Evolutionary conservation across 2,113 vertebrate species (phyloP).

Genomic region (Trichomycterus rosablanca): DNA sequence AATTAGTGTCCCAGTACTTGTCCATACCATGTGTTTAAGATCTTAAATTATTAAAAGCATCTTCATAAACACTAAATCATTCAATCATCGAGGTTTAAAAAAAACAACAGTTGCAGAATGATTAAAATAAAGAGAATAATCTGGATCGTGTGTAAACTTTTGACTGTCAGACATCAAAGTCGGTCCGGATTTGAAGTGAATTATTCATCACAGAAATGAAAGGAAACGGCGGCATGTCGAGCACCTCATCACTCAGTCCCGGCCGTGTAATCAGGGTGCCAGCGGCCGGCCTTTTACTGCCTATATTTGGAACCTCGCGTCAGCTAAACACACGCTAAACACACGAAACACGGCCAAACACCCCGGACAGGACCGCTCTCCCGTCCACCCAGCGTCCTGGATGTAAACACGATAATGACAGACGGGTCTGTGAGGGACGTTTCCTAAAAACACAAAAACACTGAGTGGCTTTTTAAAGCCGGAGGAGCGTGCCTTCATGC

Average conservation of each 20-base stretch:
- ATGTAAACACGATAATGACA: constrained; percentile 26
- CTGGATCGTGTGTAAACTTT: no score
- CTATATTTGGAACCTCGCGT: constrained; percentile 11
- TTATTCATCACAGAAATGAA: constrained; percentile 17
- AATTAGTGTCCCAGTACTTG: no score
- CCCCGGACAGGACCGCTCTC: constrained; percentile 8
- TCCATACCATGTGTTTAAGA: no score
- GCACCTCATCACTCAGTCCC: constrained; percentile 1
- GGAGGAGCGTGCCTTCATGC: constrained; percentile 13
- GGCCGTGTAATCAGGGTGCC: constrained; percentile 5
- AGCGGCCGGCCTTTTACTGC: background rate
- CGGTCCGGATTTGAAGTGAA: no score
- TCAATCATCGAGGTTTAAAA: no score
- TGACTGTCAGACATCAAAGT: no score
- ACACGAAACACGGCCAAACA: background rate
- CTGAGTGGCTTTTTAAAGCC: background rate
- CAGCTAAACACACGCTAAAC: background rate
- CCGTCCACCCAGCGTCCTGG: constrained; percentile 6
- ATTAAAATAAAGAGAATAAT: no score
- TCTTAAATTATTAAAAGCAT: no score
- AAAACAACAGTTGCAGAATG: no score
- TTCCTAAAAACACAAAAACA: background rate
- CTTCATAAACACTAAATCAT: no score
- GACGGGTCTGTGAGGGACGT: background rate
- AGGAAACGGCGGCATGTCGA: background rate